Evolutionary conservation across 2,888 invertebrate genomes (phyloP).

Genomic region (Trilocha varians): DNA sequence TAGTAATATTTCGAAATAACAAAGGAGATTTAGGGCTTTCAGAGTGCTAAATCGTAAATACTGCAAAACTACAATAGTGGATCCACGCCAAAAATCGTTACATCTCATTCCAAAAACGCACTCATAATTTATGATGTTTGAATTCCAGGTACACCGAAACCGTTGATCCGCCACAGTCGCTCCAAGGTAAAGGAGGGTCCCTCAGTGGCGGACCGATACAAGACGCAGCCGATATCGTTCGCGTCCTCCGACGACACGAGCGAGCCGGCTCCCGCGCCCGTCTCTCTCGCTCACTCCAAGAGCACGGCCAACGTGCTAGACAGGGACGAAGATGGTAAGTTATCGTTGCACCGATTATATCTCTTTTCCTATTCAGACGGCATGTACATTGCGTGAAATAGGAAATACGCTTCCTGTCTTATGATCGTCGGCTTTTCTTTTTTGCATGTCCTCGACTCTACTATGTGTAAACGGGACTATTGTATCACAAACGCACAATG

Average conservation of each 20-base stretch:
- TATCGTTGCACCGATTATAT: constrained; percentile 4
- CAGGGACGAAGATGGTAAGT: constrained; percentile 69
- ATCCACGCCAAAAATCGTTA: too few species aligned
- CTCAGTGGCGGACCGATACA: constrained; percentile 69
- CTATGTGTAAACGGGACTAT: constrained; percentile 64
- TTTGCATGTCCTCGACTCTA: constrained; percentile 69
- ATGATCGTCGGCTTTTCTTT: constrained; percentile 70
- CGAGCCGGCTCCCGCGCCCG: constrained; percentile 25
- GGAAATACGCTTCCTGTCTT: constrained; percentile 49
- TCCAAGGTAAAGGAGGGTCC: constrained; percentile 57
- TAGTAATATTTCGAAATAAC: too few species aligned
- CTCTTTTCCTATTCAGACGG: constrained; percentile 20
- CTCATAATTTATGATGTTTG: background rate
- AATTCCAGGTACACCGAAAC: constrained; percentile 64
- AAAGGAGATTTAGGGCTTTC: too few species aligned
- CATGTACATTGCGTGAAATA: constrained; percentile 52
- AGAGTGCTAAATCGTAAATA: too few species aligned
- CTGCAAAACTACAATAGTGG: too few species aligned
- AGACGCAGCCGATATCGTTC: constrained; percentile 82
- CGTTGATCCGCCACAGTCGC: constrained; percentile 61
- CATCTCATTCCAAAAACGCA: background rate
- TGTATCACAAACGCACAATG: constrained; percentile 58
- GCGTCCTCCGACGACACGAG: constrained; percentile 35
- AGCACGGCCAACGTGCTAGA: constrained; percentile 63
- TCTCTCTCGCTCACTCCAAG: constrained; percentile 51